These are phyloP conservation scores for Spinus olivaceus DNA, from an alignment of 2,797 vertebrate species.

Conservation along the genomic window DNA sequence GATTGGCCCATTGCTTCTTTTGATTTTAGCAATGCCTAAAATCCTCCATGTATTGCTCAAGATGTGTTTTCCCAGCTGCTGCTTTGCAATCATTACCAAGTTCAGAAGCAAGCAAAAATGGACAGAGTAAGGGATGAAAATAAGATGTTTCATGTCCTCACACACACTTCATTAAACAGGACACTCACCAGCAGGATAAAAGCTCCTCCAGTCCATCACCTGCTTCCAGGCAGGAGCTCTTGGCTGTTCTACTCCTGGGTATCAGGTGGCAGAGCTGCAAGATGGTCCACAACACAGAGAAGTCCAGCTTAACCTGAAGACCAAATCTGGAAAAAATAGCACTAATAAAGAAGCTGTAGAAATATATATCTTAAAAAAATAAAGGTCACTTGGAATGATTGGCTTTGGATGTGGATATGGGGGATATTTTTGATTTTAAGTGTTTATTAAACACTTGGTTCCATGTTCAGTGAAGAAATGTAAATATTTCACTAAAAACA, in stretches of 20 bases:
- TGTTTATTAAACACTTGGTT: background rate
- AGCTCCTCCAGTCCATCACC: background rate
- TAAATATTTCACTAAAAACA: background rate
- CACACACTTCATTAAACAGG: background rate
- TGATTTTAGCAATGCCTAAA: background rate
- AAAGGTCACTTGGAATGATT: background rate
- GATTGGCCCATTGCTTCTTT: background rate
- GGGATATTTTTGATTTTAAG: background rate
- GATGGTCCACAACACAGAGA: background rate
- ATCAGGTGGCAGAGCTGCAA: background rate
- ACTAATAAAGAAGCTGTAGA: background rate
- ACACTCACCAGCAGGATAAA: background rate
- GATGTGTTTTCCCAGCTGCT: background rate
- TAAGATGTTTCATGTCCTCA: background rate
- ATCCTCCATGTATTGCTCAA: background rate
- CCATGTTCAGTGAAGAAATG: background rate
- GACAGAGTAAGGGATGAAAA: background rate
- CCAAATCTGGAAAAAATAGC: background rate
- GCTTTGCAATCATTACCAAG: background rate
- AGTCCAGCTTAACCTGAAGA: background rate
- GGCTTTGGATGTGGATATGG: rapidly evolving
- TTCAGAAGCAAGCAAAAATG: background rate
- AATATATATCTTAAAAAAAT: background rate
- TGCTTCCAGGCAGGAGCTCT: background rate
- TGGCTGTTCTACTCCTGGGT: background rate